Base-by-base conservation (phyloP, 2,797 vertebrate genomes). In the Melanogrammus aeglefinus region DNA sequence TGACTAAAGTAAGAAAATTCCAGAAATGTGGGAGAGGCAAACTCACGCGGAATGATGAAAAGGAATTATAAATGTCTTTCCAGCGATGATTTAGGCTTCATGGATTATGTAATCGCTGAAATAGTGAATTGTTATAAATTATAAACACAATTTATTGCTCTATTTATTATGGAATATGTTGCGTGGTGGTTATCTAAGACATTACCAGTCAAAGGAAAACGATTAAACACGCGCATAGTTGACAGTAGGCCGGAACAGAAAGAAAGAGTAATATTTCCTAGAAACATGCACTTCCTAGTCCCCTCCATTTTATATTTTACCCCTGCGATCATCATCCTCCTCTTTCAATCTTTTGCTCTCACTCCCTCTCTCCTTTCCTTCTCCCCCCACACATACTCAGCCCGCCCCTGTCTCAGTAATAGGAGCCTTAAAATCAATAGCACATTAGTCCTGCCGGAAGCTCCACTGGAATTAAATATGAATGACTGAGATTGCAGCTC, bases 371-470 rank as follows among this genome's bases (percentile, higher is more conserved):
- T 84, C 86, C 87, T 33, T 72, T 51, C 66, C 77, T 73, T 85
- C 86, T 82, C 83, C 81, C 83, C 81, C 81, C 80, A 85, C 75
- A 80, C 77, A 79, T 70, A 73, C 75, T 63, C 83, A 76, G 74
- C 84, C 81, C 81, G 79, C 82, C 44, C 87, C 85, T 86, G 81
- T 87, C 88, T 83, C 91, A 91, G 94, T 94, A 94, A 95, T 89
- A 87, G 86, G 93, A 95, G 92, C 93, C 91, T 88, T 90, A 86
- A 93, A 94, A 95, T 95, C 94, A 95, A 95, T 95, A 94, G 90
- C 92, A 86, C 94, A 95, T 94, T 94, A 94, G 93, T 93, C 94
- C 94, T 92, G 88, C 93, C 92, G 93, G 93, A 94, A 93, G 92
- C 92, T 94, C 91, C 88, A 88, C 86, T 83, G 85, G 90, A 93